phyloP scores from a whole-genome alignment of 2,797 vertebrate genomes.

The Linurgus olivaceus region DNA sequence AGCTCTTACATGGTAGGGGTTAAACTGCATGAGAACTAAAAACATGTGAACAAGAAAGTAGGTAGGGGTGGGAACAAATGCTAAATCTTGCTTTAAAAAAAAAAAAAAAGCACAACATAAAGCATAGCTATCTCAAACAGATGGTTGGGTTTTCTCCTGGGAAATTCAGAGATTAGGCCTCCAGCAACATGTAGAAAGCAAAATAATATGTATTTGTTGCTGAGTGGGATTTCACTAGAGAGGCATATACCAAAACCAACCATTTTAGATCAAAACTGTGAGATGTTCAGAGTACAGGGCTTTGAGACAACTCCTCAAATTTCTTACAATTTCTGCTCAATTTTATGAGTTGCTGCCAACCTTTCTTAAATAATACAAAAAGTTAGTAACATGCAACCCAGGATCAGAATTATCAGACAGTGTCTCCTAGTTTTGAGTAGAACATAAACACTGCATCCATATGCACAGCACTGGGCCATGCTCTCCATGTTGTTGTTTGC shows the following conservation, averaged over 20 bases:
- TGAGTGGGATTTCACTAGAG: not conserved
- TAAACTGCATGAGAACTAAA: not conserved
- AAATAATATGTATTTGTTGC: not conserved
- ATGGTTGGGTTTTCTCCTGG: not conserved
- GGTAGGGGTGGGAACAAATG: not conserved
- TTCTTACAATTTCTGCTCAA: not conserved
- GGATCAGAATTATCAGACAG: not conserved
- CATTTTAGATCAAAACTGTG: not conserved
- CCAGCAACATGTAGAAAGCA: not conserved
- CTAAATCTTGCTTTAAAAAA: not conserved
- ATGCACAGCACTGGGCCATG: accelerated
- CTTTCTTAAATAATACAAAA: not conserved
- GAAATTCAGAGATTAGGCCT: not conserved
- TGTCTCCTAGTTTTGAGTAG: not conserved
- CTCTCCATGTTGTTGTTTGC: accelerated
- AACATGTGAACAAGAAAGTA: not conserved
- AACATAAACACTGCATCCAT: accelerated
- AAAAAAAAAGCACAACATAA: not conserved
- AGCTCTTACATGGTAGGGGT: not conserved
- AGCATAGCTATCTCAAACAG: constrained; percentile 9
- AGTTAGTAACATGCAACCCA: not conserved
- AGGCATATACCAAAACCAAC: not conserved
- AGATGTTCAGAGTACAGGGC: not conserved
- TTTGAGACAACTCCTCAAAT: not conserved
- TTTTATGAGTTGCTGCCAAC: not conserved